Base-by-base conservation (phyloP, 2,797 vertebrate species). In the Karalla daura region DNA sequence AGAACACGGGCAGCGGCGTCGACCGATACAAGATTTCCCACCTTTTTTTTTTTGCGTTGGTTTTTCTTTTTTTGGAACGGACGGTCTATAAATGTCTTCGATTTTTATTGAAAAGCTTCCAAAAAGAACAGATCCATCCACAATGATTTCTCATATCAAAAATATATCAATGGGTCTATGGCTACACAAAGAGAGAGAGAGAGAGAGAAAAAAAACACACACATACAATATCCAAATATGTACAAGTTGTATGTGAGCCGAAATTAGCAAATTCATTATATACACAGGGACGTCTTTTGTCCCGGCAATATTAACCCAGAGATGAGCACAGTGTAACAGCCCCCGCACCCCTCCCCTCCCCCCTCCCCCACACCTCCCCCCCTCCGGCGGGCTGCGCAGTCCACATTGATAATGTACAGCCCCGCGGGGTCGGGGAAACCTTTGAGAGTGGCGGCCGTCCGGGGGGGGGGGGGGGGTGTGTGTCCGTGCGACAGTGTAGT, bases 151-250 rank as follows among this genome's bases (percentile, higher is more conserved):
- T 92, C 85, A 91, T 95, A 94, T 95, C 86, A 94, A 94, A 94
- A 94, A 95, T 94, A 95, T 93, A 94, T 91, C 83, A 88, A 84
- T 88, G 62, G 80, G 88, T 92, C 88, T 90, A 91, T 92, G 85
- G 77, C 91, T 92, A 94, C 91, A 92, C 88, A 88, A 88, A 92
- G 75, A 89, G 58, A 87, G 68, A 89, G 80, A 85, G n/a, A n/a
- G n/a, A n/a, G n/a, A n/a, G n/a, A n/a, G n/a, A n/a, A n/a, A n/a
- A n/a, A n/a, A n/a, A n/a, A n/a, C n/a, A 89, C 79, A 78, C 88
- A 92, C 90, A 91, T 88, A 92, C 81, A 89, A 93, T 89, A 93
- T 85, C 46, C 83, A 94, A 93, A 93, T 94, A 94, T 94, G 78
- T 94, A 95, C 93, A 94, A 63, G 83, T 86, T 88, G 86, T 89